A percentile compares a stretch with the other conserved stretches of the same genome.
phyloP scores from a whole-genome alignment of 2,113 vertebrate species.

The Phainopepla nitens region DNA sequence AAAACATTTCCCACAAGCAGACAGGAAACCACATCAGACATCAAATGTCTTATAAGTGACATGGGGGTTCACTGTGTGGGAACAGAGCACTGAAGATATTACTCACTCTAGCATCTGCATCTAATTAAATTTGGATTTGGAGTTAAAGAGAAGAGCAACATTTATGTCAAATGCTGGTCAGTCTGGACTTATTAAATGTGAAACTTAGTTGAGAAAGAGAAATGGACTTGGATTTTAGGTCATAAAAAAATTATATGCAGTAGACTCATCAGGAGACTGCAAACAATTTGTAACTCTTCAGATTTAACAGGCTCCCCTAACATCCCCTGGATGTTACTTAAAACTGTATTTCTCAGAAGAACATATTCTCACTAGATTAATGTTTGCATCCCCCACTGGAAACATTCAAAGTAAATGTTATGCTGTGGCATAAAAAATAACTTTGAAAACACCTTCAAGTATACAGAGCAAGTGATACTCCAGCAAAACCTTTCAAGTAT shows the following conservation, averaged over 20 bases:
- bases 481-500: background rate
- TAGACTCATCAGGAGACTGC: background rate
- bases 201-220: background rate
- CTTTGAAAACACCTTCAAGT: background rate
- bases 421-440: background rate
- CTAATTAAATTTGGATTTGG: background rate
- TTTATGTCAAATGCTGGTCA: background rate
- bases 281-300: background rate
- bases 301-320: background rate
- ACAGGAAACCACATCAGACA: background rate
- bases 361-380: background rate
- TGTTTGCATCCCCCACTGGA: background rate
- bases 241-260: background rate
- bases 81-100: background rate
- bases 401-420: background rate
- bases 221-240: background rate
- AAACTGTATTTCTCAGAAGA: background rate
- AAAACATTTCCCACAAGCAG: conserved; percentile 11
- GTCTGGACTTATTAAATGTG: background rate
- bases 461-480: background rate
- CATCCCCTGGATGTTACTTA: background rate
- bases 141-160: background rate
- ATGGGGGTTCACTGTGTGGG: background rate
- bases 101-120: background rate
- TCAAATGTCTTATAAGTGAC: background rate